Conservation (phyloP, 1,140 invertebrate species). For the Drosophila saltans region DNA sequence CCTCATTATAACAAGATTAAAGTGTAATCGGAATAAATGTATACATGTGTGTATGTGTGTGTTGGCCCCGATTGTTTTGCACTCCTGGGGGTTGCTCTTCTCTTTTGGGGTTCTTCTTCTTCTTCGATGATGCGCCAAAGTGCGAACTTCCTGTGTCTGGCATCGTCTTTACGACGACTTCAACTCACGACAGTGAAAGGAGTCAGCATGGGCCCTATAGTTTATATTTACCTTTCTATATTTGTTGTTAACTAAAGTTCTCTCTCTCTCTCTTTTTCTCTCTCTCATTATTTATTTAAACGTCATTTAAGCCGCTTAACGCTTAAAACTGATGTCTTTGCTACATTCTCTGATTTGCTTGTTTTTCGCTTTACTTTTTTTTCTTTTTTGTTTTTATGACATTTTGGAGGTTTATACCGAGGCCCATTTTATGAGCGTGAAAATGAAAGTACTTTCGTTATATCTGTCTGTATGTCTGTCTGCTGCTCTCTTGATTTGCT, state of each 20-base stretch:
- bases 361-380: slow-evolving; percentile 15
- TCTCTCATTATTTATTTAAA: slow-evolving; percentile 60
- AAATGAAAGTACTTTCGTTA: slow-evolving; percentile 78
- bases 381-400: slow-evolving; percentile 55
- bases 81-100: slow-evolving; percentile 30
- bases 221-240: slow-evolving; percentile 59
- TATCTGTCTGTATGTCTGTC: slow-evolving; percentile 15
- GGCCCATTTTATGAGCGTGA: slow-evolving; percentile 73
- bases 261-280: not conserved
- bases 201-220: slow-evolving; percentile 28
- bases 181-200: slow-evolving; percentile 62
- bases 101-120: slow-evolving; percentile 55
- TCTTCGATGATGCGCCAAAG: slow-evolving; percentile 45
- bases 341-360: slow-evolving; percentile 44
- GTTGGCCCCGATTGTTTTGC: slow-evolving; percentile 19
- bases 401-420: slow-evolving; percentile 61
- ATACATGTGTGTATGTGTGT: slow-evolving; percentile 36
- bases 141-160: slow-evolving; percentile 65
- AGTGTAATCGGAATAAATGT: slow-evolving; percentile 65
- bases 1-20: slow-evolving; percentile 78
- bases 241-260: slow-evolving; percentile 43
- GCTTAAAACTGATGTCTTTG: slow-evolving; percentile 33
- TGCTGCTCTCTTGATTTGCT: slow-evolving; percentile 14
- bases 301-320: slow-evolving; percentile 76
- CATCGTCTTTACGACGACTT: slow-evolving; percentile 3